These are phyloP conservation scores for Apodemus sylvaticus DNA, from an alignment of 2,113 vertebrate genomes.

Conservation along the genomic window DNA sequence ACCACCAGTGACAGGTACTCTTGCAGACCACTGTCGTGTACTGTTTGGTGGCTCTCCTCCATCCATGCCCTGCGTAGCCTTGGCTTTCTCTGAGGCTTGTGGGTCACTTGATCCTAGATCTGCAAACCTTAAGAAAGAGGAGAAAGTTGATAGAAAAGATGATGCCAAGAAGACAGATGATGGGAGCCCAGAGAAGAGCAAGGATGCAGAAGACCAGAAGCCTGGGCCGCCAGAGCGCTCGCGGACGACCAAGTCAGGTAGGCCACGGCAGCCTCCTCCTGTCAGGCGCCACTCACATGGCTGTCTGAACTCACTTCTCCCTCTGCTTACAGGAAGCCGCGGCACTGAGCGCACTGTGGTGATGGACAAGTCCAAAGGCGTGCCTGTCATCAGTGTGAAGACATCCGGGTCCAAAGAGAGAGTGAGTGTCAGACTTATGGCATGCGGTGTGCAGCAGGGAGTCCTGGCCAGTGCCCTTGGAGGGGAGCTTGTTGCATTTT, in stretches of 20 bases:
- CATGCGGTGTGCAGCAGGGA: neutral
- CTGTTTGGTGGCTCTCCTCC: neutral
- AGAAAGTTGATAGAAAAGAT: conserved; percentile 89
- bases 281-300: too few relatives aligned
- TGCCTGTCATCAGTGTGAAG: conserved; percentile 98
- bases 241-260: conserved; percentile 86
- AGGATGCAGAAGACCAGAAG: conserved; percentile 85
- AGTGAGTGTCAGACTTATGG: conserved; percentile 81
- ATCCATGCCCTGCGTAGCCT: too few relatives aligned
- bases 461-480: neutral
- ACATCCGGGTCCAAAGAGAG: conserved; percentile 89
- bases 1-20: conserved; percentile 85
- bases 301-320: accelerated
- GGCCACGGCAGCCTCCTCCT: neutral
- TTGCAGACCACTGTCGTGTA: neutral
- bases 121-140: conserved; percentile 86
- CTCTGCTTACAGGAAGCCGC: conserved; percentile 84
- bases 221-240: conserved; percentile 83
- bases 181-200: conserved; percentile 87
- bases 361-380: conserved; percentile 99
- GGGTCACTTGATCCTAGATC: conserved; percentile 67
- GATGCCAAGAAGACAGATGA: conserved; percentile 87
- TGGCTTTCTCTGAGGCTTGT: neutral
- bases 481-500: neutral
- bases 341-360: conserved; percentile 95